These are phyloP conservation scores for Epistrophe grossulariae DNA, from an alignment of 2,888 invertebrate species.

Conservation along the genomic window DNA sequence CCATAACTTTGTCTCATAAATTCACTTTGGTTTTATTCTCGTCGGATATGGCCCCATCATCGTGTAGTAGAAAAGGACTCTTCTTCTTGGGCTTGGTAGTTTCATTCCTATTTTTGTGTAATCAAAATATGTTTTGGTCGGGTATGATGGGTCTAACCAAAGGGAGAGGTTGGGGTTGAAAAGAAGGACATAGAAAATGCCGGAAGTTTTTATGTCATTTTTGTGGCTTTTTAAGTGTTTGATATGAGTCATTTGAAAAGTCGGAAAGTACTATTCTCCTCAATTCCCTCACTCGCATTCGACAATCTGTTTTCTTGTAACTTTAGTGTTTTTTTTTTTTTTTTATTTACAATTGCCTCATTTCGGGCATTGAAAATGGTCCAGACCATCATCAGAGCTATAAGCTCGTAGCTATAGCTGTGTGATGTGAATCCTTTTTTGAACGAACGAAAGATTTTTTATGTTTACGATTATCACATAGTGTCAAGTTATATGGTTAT, in stretches of 20 bases:
- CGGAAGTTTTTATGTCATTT: conserved; percentile 73
- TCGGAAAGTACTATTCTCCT: conserved; percentile 53
- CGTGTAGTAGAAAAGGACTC: background rate
- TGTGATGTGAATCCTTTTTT: conserved; percentile 45
- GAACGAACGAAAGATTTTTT: conserved; percentile 28
- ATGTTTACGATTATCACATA: conserved; percentile 73
- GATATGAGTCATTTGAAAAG: conserved; percentile 73
- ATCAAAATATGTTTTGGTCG: background rate
- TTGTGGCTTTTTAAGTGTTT: conserved; percentile 76
- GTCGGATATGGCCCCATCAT: background rate
- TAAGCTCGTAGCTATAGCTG: background rate
- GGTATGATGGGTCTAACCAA: background rate
- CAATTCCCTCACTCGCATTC: conserved; percentile 1
- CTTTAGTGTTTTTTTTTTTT: conserved; percentile 60
- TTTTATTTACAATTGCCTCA: conserved; percentile 51
- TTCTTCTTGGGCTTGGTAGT: conserved; percentile 1
- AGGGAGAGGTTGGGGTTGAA: background rate
- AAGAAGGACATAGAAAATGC: conserved; percentile 22
- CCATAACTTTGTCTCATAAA: conserved; percentile 63
- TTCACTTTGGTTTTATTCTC: conserved; percentile 27
- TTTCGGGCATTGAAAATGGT: conserved; percentile 17
- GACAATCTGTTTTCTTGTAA: conserved; percentile 67
- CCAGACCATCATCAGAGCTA: background rate
- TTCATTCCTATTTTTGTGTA: conserved; percentile 8
- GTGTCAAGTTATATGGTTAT: conserved; percentile 72